These are phyloP conservation scores for Orestias chungarensis DNA, from an alignment of 2,797 vertebrate species.

Conservation along the genomic window DNA sequence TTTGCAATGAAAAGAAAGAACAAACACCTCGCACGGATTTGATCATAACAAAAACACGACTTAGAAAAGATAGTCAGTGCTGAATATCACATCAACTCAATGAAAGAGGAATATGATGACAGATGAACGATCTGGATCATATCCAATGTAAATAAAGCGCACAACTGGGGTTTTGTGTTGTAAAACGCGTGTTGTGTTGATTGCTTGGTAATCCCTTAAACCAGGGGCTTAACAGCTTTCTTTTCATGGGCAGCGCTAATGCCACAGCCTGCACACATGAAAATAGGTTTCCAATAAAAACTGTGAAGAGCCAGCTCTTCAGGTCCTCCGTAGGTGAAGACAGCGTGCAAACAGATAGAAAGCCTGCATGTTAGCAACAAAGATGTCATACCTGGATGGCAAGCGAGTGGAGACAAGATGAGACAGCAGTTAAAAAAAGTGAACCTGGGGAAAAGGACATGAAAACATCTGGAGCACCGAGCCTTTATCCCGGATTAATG, in stretches of 20 bases:
- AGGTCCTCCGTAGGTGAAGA: constrained; percentile 50
- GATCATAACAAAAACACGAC: constrained; percentile 1
- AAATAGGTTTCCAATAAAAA: constrained; percentile 55
- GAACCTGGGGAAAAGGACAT: constrained; percentile 10
- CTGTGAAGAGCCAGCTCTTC: constrained; percentile 49
- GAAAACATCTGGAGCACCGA: constrained; percentile 20
- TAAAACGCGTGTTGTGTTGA: constrained; percentile 3
- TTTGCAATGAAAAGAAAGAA: constrained; percentile 6
- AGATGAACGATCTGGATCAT: constrained; percentile 54
- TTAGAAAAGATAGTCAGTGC: constrained; percentile 6
- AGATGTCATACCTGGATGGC: constrained; percentile 58
- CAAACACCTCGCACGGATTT: constrained; percentile 4
- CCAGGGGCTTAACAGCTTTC: constrained; percentile 28
- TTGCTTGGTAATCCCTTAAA: constrained; percentile 55
- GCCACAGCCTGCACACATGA: constrained; percentile 41
- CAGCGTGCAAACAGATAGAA: constrained; percentile 66
- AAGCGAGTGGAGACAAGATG: constrained; percentile 56
- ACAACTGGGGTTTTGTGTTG: constrained; percentile 12
- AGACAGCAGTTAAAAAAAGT: constrained; percentile 22
- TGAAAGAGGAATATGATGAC: constrained; percentile 43
- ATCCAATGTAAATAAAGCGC: constrained; percentile 64
- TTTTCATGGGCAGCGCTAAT: constrained; percentile 64
- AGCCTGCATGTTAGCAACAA: constrained; percentile 23
- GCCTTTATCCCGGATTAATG: constrained; percentile 35
- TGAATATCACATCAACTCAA: constrained; percentile 40